Evolutionary conservation across 2,797 vertebrate species (phyloP).

Genomic region (Zenarchopterus dispar): DNA sequence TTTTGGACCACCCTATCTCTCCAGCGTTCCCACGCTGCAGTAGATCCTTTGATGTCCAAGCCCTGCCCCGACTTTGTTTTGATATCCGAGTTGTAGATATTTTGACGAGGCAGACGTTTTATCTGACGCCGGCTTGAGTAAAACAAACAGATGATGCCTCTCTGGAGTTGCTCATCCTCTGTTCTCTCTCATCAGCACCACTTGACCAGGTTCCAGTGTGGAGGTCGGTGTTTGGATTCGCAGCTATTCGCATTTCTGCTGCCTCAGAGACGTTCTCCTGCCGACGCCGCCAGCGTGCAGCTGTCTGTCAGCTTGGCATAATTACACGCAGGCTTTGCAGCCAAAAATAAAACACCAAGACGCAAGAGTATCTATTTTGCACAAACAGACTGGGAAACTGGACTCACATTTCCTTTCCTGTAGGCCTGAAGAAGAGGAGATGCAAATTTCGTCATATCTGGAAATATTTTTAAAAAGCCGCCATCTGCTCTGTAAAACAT

Average conservation of each 20-base stretch:
- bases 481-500: slow-evolving; percentile 72
- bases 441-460: slow-evolving; percentile 27
- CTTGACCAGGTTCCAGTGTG: slow-evolving; percentile 42
- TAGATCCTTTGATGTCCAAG: no score
- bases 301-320: slow-evolving; percentile 33
- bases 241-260: slow-evolving; percentile 29
- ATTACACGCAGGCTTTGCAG: slow-evolving; percentile 31
- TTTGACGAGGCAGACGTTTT: no score
- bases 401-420: slow-evolving; percentile 6
- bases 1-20: no score
- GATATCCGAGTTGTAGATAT: no score
- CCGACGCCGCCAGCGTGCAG: slow-evolving; percentile 16
- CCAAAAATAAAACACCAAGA: slow-evolving; percentile 32
- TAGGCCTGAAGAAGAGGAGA: slow-evolving; percentile 54
- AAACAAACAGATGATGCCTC: not conserved
- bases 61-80: no score
- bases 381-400: not conserved
- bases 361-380: not conserved
- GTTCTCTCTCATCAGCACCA: slow-evolving; percentile 32
- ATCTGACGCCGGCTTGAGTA: no score
- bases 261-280: slow-evolving; percentile 29
- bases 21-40: no score
- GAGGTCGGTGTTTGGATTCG: slow-evolving; percentile 43
- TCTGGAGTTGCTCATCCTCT: not conserved
- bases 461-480: slow-evolving; percentile 63